Evolutionary conservation across 2,797 vertebrate genomes (phyloP).

Genomic region (Syngnathus rostellatus): DNA sequence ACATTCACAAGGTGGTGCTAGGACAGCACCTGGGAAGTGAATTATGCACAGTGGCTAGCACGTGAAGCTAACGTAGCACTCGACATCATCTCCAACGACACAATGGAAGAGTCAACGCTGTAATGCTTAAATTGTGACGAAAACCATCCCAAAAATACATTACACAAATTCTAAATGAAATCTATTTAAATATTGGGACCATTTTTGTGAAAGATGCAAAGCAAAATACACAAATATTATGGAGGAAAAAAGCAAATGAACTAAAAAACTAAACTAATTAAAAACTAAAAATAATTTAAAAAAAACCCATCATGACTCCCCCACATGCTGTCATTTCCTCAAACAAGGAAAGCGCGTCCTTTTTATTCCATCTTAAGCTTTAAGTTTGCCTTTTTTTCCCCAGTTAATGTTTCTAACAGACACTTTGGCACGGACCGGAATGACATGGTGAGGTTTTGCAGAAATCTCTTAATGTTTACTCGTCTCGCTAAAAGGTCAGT

Average conservation of each 20-base stretch:
- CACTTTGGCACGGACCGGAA: not conserved
- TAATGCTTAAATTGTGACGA: no score
- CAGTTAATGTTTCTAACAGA: not conserved
- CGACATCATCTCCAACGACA: not conserved
- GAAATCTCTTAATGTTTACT: slow-evolving; percentile 51
- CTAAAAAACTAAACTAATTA: no score
- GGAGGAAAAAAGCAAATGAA: no score
- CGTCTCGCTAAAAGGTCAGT: slow-evolving; percentile 56
- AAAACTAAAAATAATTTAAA: no score
- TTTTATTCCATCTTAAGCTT: not conserved
- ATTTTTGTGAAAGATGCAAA: no score
- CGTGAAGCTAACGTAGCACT: not conserved
- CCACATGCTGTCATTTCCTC: not conserved
- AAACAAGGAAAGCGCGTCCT: not conserved
- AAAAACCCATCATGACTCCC: not conserved
- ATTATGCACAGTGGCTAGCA: not conserved
- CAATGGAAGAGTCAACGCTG: no score
- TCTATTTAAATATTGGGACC: no score
- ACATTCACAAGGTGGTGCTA: slow-evolving; percentile 26
- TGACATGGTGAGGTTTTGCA: slow-evolving; percentile 21
- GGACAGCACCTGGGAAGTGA: slow-evolving; percentile 4
- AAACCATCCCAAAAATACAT: no score
- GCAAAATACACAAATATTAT: no score
- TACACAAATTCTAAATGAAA: no score
- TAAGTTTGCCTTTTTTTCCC: not conserved